Conservation (phyloP, 1,140 invertebrate genomes). For the Zaprionus gabonicus region DNA sequence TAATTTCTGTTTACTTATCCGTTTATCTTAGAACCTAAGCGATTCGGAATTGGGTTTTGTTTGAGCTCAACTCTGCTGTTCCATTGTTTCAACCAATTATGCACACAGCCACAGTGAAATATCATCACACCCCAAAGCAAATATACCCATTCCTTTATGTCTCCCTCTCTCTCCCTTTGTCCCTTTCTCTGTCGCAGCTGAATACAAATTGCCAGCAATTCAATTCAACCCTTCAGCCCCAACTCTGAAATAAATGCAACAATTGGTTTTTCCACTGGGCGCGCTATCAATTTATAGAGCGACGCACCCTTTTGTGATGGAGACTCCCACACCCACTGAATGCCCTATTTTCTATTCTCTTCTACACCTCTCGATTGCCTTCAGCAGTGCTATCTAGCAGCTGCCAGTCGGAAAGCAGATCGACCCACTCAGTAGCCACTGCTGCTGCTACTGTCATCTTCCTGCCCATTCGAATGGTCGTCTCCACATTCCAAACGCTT, state of each 20-base stretch:
- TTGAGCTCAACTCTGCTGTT: background rate
- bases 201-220: conserved; percentile 59
- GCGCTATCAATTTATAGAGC: conserved; percentile 37
- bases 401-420: conserved; percentile 28
- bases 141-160: background rate
- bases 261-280: conserved; percentile 45
- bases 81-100: conserved; percentile 33
- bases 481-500: conserved; percentile 49
- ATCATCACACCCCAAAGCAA: conserved; percentile 13
- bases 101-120: conserved; percentile 21
- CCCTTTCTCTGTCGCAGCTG: conserved; percentile 1
- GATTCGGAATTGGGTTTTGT: background rate
- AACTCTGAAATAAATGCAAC: conserved; percentile 41
- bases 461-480: conserved; percentile 29
- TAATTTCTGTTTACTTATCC: conserved; percentile 3
- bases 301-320: conserved; percentile 34
- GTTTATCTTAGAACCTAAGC: background rate
- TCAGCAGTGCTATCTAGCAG: conserved; percentile 10
- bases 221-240: conserved; percentile 45
- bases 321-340: background rate
- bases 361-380: background rate
- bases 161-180: background rate
- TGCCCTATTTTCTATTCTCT: background rate
- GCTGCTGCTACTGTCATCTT: background rate
- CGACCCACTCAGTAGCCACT: conserved; percentile 17